Evolutionary conservation across 2,113 vertebrate species (phyloP).

Genomic region (Datnioides undecimradiatus): DNA sequence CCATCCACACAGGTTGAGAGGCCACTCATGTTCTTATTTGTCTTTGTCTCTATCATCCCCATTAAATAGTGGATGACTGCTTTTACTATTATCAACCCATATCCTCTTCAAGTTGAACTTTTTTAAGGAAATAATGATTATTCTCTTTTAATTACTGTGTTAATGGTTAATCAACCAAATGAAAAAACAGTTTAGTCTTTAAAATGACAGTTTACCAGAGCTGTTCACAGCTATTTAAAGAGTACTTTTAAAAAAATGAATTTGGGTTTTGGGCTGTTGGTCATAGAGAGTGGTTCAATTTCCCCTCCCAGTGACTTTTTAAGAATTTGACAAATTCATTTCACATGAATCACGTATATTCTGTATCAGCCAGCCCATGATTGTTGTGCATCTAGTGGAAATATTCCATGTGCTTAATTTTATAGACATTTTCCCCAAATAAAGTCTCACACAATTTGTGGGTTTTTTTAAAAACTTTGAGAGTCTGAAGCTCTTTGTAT

Average conservation of each 20-base stretch:
- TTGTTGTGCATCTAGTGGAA: not conserved
- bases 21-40: not conserved
- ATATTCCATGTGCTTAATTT: no score
- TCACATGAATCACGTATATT: not conserved
- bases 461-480: not conserved
- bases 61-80: not conserved
- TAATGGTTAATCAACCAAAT: not conserved
- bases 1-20: not conserved
- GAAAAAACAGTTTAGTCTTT: no score
- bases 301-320: not conserved
- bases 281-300: no score
- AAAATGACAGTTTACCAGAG: not conserved
- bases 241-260: no score
- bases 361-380: not conserved
- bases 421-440: constrained; percentile 1
- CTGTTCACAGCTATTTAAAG: no score
- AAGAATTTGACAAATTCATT: not conserved
- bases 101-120: not conserved
- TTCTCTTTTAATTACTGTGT: not conserved
- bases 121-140: not conserved
- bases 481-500: not conserved
- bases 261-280: no score
- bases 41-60: constrained; percentile 21
- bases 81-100: not conserved
- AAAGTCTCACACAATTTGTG: not conserved